Base-by-base conservation (phyloP, 2,797 vertebrate genomes). In the Typhlichthys subterraneus region DNA sequence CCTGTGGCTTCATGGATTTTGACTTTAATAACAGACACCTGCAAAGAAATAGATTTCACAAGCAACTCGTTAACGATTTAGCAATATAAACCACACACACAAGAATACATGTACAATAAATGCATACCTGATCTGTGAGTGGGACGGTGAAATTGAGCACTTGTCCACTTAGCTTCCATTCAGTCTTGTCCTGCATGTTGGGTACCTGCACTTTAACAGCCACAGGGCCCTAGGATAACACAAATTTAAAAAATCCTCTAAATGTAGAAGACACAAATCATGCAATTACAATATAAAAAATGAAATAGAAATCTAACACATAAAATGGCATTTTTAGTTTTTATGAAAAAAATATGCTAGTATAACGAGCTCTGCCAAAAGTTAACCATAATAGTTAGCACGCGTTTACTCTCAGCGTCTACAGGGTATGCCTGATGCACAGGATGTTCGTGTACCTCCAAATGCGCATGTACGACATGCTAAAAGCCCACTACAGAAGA, bases 1-100 rank as follows among this genome's bases (percentile, higher is more conserved):
- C 98, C 98, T 0, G 98, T 99, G 46, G 97, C 96, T 87, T 99
- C 98, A 0, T 99, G 98, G 84, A 99, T 99, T 90, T 99, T 99
- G 75, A 98, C 96, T 93, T 99, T 99, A 82, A 99, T 99, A 62
- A 99, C 98, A 61, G 98, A 99, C 59, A 99, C 97, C 98, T 99
- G 69, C 4, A 48, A 56, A 85, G 10, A 80, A 59, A 87, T 0
- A 62, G 4, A 51, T 76, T 31, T 38, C 57, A 81, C 64, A 59
- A 29, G 12, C 7, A 73, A 5, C 63, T 23, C 1, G 1, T n/a
- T 79, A 45, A 5, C 65, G 11, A 57, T 4, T 0, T 49, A 4
- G 11, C 17, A 8, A 17, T 46, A 54, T 1, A 49, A 9, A 42
- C 33, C 45, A 55, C 2, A 61, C 0, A 45, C 6, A 29, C 0